Conservation (phyloP, 2,797 vertebrate species). For the Squalus acanthias region DNA sequence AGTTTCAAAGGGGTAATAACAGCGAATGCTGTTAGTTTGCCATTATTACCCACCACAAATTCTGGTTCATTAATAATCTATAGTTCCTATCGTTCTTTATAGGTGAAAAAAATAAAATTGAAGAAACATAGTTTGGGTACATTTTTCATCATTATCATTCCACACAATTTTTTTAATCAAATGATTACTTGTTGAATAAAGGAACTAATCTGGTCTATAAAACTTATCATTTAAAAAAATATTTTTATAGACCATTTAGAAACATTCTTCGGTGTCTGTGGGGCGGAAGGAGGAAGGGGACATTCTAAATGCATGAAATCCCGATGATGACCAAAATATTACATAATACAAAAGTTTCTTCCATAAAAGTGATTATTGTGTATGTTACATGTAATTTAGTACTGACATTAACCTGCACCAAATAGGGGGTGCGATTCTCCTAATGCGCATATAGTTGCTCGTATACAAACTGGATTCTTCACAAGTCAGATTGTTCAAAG, state of each 20-base stretch:
- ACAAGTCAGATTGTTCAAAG: neutral
- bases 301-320: neutral
- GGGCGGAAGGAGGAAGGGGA: neutral
- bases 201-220: neutral
- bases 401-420: neutral
- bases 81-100: neutral
- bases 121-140: neutral
- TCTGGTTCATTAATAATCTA: neutral
- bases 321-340: neutral
- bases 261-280: neutral
- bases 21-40: too few relatives aligned
- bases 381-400: neutral
- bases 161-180: neutral
- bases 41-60: too few relatives aligned
- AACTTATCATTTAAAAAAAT: neutral
- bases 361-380: neutral
- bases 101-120: neutral
- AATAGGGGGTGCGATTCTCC: neutral
- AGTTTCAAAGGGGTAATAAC: too few relatives aligned
- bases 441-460: too few relatives aligned
- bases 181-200: neutral
- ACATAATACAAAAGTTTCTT: neutral
- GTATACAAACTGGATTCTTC: neutral
- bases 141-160: conserved; percentile 3
- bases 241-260: neutral